A percentile compares a stretch with the other conserved stretches of the same genome.
Conservation (phyloP, 1,140 invertebrate genomes). For the Habropoda laboriosa region DNA sequence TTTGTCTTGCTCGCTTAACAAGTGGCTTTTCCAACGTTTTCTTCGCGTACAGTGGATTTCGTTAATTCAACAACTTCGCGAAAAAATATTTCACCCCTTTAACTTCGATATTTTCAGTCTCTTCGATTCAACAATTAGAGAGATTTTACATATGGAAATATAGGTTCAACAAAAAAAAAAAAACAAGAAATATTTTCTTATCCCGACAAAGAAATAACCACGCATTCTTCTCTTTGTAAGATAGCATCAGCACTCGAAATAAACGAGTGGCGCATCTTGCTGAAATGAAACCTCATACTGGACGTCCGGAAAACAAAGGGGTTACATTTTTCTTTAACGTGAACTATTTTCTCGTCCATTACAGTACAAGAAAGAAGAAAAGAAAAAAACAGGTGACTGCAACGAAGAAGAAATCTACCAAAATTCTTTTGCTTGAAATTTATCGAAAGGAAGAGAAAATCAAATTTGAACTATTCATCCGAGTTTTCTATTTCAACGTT, state of each 20-base stretch:
- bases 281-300: background rate
- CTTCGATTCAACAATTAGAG: no score
- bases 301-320: no score
- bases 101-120: no score
- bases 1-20: background rate
- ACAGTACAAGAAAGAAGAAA: no score
- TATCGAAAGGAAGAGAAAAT: conserved; percentile 11
- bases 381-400: no score
- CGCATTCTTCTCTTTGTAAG: background rate
- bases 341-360: background rate
- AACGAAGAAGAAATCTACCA: background rate
- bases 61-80: background rate
- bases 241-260: no score
- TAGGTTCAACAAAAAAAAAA: background rate
- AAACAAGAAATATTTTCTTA: background rate
- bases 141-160: no score
- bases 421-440: background rate
- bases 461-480: conserved; percentile 30
- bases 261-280: no score
- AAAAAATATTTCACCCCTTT: no score
- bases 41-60: background rate
- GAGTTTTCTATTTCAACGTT: conserved; percentile 24
- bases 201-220: no score
- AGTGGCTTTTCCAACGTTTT: background rate
- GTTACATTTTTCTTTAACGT: background rate